Evolutionary conservation across 2,113 vertebrate genomes (phyloP).

Genomic region (Gymnarchus niloticus): DNA sequence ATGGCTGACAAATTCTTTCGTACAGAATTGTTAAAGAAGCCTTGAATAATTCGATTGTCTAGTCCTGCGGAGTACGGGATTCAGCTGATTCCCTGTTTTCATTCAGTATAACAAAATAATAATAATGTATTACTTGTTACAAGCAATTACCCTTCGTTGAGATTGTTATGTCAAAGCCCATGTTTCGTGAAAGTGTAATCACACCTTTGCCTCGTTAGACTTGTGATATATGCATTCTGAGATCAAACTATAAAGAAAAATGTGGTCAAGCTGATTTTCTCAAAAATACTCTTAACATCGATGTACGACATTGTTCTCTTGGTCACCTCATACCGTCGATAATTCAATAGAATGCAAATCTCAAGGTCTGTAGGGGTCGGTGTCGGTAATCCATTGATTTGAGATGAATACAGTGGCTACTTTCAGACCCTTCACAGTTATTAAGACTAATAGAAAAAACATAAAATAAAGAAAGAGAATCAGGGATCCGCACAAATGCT

Average conservation of each 20-base stretch:
- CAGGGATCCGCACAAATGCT: constrained; percentile 57
- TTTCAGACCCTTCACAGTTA: constrained; percentile 67
- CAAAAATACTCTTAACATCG: constrained; percentile 56
- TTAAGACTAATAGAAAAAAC: constrained; percentile 69
- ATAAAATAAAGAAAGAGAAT: constrained; percentile 62
- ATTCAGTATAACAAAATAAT: background rate
- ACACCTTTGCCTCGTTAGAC: background rate
- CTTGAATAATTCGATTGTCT: background rate
- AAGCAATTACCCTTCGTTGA: background rate
- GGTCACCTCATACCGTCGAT: constrained; percentile 57
- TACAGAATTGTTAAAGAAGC: background rate
- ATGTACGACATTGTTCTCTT: constrained; percentile 56
- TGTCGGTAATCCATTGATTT: constrained; percentile 67
- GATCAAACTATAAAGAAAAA: background rate
- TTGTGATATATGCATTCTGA: background rate
- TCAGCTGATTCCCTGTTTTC: background rate
- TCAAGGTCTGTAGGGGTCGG: constrained; percentile 55
- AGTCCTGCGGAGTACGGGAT: no score
- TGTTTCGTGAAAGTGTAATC: background rate
- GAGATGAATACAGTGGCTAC: constrained; percentile 73
- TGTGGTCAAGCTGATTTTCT: constrained; percentile 51
- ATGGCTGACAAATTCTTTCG: background rate
- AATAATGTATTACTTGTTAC: background rate
- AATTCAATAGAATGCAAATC: constrained; percentile 67
- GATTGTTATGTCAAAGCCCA: background rate